Percentiles rank a stretch among this genome's conserved stretches.
Evolutionary conservation across 1,140 invertebrate species (phyloP).

Genomic region (Drosophila tsacasi): DNA sequence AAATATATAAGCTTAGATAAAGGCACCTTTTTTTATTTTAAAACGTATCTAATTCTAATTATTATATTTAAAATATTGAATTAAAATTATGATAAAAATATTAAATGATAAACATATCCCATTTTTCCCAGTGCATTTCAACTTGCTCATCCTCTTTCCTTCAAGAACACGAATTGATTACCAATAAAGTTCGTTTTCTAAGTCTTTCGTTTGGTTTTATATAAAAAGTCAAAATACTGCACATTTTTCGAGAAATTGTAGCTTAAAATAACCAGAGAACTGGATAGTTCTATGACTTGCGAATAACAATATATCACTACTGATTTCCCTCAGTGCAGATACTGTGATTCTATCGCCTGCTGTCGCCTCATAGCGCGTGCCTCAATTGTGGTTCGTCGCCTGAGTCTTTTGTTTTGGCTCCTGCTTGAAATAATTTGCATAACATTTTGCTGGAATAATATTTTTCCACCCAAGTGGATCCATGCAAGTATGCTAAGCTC

Average conservation of each 20-base stretch:
- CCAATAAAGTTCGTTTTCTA: neutral
- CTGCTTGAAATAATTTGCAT: conserved; percentile 60
- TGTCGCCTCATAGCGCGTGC: conserved; percentile 48
- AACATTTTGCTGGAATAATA: conserved; percentile 59
- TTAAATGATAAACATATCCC: neutral
- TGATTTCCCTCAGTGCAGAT: conserved; percentile 5
- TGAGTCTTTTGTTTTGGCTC: conserved; percentile 60
- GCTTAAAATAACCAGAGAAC: accelerated
- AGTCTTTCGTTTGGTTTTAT: neutral
- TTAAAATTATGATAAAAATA: no score
- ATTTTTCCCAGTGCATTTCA: neutral
- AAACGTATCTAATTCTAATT: no score
- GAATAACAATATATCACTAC: accelerated
- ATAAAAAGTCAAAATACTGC: neutral
- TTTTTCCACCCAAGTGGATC: conserved; percentile 45
- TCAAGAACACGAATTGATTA: neutral
- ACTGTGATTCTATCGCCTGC: conserved; percentile 12
- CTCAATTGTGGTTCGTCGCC: conserved; percentile 56
- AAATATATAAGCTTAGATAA: no score
- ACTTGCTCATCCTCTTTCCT: neutral
- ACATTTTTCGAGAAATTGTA: no score
- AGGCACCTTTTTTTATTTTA: no score
- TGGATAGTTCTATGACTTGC: neutral
- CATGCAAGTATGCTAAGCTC: conserved; percentile 49
- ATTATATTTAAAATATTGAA: no score